phyloP scores from a whole-genome alignment of 2,797 vertebrate species.

The Micropoecilia bifurca region DNA sequence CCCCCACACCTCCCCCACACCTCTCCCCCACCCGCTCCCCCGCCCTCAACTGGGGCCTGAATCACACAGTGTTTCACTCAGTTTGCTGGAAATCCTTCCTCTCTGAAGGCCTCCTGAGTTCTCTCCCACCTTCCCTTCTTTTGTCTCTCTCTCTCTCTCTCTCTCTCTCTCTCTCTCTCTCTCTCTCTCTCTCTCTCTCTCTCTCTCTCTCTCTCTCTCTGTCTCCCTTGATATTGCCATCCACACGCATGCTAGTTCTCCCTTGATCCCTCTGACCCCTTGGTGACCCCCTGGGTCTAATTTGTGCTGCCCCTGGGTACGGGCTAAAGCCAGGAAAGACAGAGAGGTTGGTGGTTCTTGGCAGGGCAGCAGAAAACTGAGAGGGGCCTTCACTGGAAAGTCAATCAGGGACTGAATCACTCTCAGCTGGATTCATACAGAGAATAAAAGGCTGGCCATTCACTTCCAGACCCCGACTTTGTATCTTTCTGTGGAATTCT shows the following conservation, averaged over 20 bases:
- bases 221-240: slow-evolving; percentile 80
- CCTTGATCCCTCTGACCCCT: slow-evolving; percentile 78
- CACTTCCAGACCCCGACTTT: slow-evolving; percentile 49
- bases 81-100: slow-evolving; percentile 69
- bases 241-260: slow-evolving; percentile 81
- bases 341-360: slow-evolving; percentile 73
- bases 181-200: slow-evolving; percentile 48
- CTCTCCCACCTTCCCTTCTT: slow-evolving; percentile 73
- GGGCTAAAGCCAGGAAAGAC: slow-evolving; percentile 68
- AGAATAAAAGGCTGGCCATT: slow-evolving; percentile 55
- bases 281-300: slow-evolving; percentile 63
- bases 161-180: slow-evolving; percentile 50
- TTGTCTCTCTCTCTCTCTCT: no score
- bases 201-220: no score
- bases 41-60: slow-evolving; percentile 70
- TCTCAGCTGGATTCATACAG: slow-evolving; percentile 68
- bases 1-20: slow-evolving; percentile 63
- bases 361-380: slow-evolving; percentile 72
- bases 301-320: slow-evolving; percentile 62
- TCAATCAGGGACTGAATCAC: slow-evolving; percentile 84
- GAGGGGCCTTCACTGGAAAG: slow-evolving; percentile 88
- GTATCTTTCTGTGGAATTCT: slow-evolving; percentile 59
- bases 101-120: slow-evolving; percentile 32
- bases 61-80: slow-evolving; percentile 78
- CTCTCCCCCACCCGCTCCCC: slow-evolving; percentile 61